Evolutionary conservation across 2,797 vertebrate species (phyloP), one percentile per base, ranked within the genome.

Genomic region (Parambassis ranga): DNA sequence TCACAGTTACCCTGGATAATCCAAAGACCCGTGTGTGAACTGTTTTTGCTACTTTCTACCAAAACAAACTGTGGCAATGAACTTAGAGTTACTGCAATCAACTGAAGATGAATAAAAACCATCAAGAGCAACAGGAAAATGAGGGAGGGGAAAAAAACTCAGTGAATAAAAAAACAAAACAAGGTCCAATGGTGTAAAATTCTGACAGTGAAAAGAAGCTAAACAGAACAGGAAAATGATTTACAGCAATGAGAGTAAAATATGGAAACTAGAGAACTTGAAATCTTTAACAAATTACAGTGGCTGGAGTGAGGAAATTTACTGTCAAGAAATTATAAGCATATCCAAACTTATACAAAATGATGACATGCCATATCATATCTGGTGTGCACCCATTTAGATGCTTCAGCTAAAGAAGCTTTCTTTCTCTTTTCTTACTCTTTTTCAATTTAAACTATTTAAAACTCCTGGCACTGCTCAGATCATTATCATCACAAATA

Each of bases 21-120:
- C 33, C 28, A 13, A 30, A 67, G 31, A 66, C 57, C 46, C 64
- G 18, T 32, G 22, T 13, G 15, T 65, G 63, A 74, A 57, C 48
- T 27, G n/a, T 28, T 23, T 49, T 48, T 19, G 23, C 19, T 10
- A 2, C 31, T 33, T 42, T 44, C 18, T 26, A 7, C 31, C 23
- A 4, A 57, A 65, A 42, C 20, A 77, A 52, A 51, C 20, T 23
- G 8, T 39, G 28, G 15, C 16, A 63, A 15, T 51, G 37, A 67
- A 36, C 26, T 13, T 7, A 52, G 42, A 35, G 26, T 26, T 13
- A 14, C 18, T 33, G 7, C 37, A 47, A 20, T 43, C 24, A 28
- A 11, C 14, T 1, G 2, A 11, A 23, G 32, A 43, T 6, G 20
- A 18, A 65, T 18, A 27, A 16, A 35, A 52, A 4, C 10, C 10